These are phyloP conservation scores for Colinus virginianus DNA, from an alignment of 2,113 vertebrate genomes.

Conservation along the genomic window DNA sequence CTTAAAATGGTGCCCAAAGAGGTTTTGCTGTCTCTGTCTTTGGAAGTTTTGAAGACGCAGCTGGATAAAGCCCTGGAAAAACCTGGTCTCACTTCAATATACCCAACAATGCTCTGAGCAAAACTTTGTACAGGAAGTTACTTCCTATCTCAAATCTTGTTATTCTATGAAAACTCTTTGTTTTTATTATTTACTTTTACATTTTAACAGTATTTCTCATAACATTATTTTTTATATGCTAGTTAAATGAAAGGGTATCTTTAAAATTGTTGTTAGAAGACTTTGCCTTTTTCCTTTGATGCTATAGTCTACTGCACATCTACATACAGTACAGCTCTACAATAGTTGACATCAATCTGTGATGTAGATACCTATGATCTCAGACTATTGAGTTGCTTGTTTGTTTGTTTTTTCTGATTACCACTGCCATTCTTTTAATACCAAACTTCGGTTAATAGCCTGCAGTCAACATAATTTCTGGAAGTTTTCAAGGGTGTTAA, in stretches of 20 bases:
- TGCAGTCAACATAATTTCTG: not conserved
- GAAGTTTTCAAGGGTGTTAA: not conserved
- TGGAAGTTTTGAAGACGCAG: not conserved
- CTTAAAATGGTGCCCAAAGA: not conserved
- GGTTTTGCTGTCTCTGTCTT: not conserved
- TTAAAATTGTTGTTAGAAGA: not conserved
- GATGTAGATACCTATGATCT: not conserved
- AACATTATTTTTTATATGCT: not conserved
- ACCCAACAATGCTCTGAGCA: not conserved
- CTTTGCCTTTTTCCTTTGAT: not conserved
- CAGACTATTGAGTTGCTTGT: not conserved
- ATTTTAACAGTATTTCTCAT: not conserved
- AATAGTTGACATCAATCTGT: not conserved
- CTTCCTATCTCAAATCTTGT: not conserved
- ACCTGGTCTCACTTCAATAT: not conserved
- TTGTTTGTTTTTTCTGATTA: no score
- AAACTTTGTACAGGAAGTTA: not conserved
- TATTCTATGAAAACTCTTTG: not conserved
- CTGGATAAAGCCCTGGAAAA: not conserved
- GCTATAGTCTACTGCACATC: not conserved
- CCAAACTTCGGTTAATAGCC: not conserved
- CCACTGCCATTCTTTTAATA: not conserved
- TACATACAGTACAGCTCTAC: fast-evolving
- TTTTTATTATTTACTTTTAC: not conserved
- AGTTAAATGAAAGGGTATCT: not conserved